Evolutionary conservation across 2,888 invertebrate genomes (phyloP).

Genomic region (Pseudeuparius sepicola): DNA sequence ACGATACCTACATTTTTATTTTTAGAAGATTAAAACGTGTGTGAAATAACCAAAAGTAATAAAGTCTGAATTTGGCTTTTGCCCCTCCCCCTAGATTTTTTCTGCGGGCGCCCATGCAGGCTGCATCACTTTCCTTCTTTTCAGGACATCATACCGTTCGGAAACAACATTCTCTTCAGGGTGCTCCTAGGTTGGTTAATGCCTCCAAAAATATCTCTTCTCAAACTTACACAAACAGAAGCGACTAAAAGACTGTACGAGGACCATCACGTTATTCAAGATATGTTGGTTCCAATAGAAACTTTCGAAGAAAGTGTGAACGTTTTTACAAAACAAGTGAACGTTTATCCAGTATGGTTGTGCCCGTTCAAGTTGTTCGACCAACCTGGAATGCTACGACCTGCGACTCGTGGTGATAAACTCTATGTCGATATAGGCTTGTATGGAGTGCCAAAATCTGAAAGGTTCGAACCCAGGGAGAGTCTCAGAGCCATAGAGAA

Average conservation of each 20-base stretch:
- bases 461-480: conserved; percentile 49
- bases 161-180: conserved; percentile 64
- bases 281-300: conserved; percentile 67
- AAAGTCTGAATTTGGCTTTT: too few relatives aligned
- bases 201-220: conserved; percentile 70
- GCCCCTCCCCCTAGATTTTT: too few relatives aligned
- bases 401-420: conserved; percentile 29
- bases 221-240: conserved; percentile 67
- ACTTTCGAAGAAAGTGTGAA: conserved; percentile 49
- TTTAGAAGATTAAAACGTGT: too few relatives aligned
- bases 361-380: conserved; percentile 66
- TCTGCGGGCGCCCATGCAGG: too few relatives aligned
- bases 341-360: conserved; percentile 70
- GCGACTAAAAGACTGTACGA: conserved; percentile 63
- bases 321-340: conserved; percentile 54
- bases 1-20: too few relatives aligned
- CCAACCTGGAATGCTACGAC: conserved; percentile 62
- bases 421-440: conserved; percentile 74
- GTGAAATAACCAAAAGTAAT: too few relatives aligned
- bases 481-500: conserved; percentile 60
- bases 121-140: conserved; percentile 12
- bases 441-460: conserved; percentile 63
- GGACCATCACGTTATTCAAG: conserved; percentile 67
- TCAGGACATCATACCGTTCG: conserved; percentile 75
- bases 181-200: conserved; percentile 69